Evolutionary conservation across 2,113 vertebrate genomes (phyloP).

Genomic region (Scolopax mira): DNA sequence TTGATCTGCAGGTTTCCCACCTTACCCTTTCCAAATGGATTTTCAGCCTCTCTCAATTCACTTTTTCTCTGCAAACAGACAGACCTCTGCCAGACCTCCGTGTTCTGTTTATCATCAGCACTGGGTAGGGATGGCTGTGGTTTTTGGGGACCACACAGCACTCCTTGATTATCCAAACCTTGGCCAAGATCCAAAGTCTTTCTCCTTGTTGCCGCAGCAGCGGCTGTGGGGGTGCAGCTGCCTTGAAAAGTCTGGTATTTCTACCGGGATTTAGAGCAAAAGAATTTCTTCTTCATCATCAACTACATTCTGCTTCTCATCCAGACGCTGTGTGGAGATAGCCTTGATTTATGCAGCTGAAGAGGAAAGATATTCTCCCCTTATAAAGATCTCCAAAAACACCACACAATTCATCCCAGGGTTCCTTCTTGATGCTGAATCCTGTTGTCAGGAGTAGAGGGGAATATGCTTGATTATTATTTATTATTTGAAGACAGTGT

Average conservation of each 20-base stretch:
- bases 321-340: not conserved
- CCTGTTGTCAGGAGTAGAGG: not conserved
- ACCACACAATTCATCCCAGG: not conserved
- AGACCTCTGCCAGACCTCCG: not conserved
- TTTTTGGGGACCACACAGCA: not conserved
- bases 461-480: not conserved
- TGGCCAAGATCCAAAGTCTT: not conserved
- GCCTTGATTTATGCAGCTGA: not conserved
- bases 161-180: not conserved
- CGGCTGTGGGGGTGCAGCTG: not conserved
- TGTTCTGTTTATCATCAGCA: not conserved
- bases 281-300: not conserved
- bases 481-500: not conserved
- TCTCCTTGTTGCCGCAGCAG: not conserved
- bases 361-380: not conserved
- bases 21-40: not conserved
- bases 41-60: not conserved
- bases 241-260: not conserved
- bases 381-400: not conserved
- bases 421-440: not conserved
- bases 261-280: not conserved
- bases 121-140: not conserved
- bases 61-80: not conserved
- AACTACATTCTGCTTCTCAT: accelerated
- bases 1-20: not conserved